phyloP scores from a whole-genome alignment of 2,113 vertebrate genomes.

The Eubucco bourcierii region DNA sequence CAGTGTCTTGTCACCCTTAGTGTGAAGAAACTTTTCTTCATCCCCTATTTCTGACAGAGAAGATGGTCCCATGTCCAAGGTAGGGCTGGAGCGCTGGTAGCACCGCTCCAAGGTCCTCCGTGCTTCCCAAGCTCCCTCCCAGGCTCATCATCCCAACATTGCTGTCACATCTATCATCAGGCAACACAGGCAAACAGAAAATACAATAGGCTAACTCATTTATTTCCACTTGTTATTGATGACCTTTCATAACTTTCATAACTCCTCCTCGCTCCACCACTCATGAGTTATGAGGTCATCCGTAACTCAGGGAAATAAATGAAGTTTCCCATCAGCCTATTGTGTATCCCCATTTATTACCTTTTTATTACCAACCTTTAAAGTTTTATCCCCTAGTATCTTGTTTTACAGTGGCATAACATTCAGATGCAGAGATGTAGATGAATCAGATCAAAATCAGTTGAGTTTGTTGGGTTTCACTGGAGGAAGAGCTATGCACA shows the following conservation, averaged over 20 bases:
- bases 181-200: background rate
- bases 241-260: conserved; percentile 52
- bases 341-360: conserved; percentile 58
- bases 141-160: background rate
- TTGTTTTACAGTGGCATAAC: conserved; percentile 29
- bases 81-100: background rate
- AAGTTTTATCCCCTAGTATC: conserved; percentile 50
- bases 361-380: conserved; percentile 61
- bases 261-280: background rate
- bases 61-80: rapidly evolving
- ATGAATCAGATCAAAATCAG: background rate
- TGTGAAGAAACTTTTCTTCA: background rate
- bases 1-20: no score
- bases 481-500: background rate
- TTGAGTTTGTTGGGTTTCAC: background rate
- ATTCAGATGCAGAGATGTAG: background rate
- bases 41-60: background rate
- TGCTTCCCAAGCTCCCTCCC: background rate
- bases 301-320: conserved; percentile 46
- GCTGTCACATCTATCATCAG: background rate
- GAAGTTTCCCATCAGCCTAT: conserved; percentile 46
- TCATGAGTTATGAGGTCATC: conserved; percentile 51
- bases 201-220: conserved; percentile 8
- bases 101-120: background rate
- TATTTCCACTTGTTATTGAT: conserved; percentile 50